These are phyloP conservation scores for Antheraea yamamai DNA, from an alignment of 2,888 invertebrate species.

Conservation along the genomic window DNA sequence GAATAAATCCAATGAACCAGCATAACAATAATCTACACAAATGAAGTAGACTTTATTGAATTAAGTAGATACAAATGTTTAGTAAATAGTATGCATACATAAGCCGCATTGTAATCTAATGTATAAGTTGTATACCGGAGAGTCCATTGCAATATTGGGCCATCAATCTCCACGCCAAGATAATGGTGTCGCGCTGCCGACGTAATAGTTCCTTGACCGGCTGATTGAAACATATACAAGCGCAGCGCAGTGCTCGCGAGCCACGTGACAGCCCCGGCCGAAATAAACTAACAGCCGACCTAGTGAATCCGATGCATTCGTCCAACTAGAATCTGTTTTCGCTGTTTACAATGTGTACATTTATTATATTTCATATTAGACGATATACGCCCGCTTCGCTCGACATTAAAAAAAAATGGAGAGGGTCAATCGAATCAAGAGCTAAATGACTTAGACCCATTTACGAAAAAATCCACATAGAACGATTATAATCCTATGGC, in stretches of 20 bases:
- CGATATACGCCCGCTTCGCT: too few species aligned
- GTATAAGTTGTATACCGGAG: constrained; percentile 41
- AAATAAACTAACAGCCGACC: constrained; percentile 44
- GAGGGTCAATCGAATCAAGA: too few species aligned
- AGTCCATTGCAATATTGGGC: constrained; percentile 66
- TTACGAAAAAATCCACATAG: too few species aligned
- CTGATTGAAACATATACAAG: constrained; percentile 64
- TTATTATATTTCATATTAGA: neutral
- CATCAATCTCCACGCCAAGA: constrained; percentile 71
- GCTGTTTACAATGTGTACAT: neutral
- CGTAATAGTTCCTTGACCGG: constrained; percentile 71
- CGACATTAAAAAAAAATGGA: too few species aligned
- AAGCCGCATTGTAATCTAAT: constrained; percentile 26
- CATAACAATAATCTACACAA: too few species aligned
- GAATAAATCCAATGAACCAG: too few species aligned
- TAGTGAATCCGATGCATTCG: constrained; percentile 34
- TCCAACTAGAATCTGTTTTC: neutral
- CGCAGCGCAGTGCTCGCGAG: constrained; percentile 17
- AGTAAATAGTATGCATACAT: neutral
- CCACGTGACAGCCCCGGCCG: constrained; percentile 36
- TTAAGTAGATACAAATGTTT: neutral
- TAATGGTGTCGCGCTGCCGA: constrained; percentile 62
- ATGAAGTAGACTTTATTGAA: neutral
- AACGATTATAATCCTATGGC: too few species aligned
- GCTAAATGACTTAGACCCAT: too few species aligned